Conservation (phyloP, 2,888 invertebrate genomes). For the Limnephilus auricula region DNA sequence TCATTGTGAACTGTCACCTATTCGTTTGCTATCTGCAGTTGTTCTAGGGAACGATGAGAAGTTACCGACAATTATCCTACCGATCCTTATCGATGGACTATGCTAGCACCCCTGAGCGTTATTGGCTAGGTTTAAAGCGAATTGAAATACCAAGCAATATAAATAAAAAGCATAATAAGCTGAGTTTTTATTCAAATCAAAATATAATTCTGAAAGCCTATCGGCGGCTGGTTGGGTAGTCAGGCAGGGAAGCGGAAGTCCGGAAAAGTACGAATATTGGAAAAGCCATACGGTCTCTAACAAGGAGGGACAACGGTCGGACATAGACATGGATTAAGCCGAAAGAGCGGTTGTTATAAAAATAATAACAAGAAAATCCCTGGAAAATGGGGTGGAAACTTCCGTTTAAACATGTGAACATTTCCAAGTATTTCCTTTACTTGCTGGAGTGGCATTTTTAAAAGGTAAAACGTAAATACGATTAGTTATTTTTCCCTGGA, state of each 20-base stretch:
- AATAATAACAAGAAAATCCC: slow-evolving; percentile 2
- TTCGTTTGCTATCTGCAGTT: too few relatives aligned
- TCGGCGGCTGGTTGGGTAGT: not conserved
- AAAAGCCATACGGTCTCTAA: not conserved
- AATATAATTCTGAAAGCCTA: not conserved
- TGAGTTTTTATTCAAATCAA: not conserved
- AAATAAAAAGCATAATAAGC: not conserved
- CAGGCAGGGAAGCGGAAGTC: not conserved
- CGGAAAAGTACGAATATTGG: not conserved
- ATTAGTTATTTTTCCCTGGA: not conserved
- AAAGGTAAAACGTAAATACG: not conserved
- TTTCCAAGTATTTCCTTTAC: not conserved
- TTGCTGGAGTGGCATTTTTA: not conserved
- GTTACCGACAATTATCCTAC: too few relatives aligned
- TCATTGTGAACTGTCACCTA: too few relatives aligned
- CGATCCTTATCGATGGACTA: too few relatives aligned
- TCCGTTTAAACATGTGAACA: not conserved
- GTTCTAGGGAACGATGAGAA: too few relatives aligned
- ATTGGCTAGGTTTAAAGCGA: not conserved
- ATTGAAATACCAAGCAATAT: not conserved
- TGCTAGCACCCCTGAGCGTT: not conserved
- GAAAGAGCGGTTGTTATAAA: not conserved
- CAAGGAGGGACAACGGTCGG: slow-evolving; percentile 16
- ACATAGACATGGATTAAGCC: not conserved
- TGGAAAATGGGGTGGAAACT: not conserved